A percentile compares a stretch with the other conserved stretches of the same genome.
phyloP scores from a whole-genome alignment of 2,888 invertebrate genomes.

The Trachelus iudaicus region DNA sequence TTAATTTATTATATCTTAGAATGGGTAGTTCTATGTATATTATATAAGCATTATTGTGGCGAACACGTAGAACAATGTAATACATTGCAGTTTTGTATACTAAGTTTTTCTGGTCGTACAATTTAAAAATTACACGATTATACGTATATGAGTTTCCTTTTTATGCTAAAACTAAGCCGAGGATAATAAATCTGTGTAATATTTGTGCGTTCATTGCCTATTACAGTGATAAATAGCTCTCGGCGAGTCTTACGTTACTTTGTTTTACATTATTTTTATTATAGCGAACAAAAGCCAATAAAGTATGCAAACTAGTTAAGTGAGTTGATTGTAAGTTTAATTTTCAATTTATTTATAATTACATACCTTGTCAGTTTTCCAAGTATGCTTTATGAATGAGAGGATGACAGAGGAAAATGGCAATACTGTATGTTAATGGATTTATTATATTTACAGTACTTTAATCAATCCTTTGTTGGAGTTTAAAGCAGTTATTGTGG shows the following conservation, averaged over 20 bases:
- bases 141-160: conserved; percentile 17
- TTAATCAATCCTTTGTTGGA: background rate
- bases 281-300: conserved; percentile 12
- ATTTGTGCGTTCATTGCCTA: background rate
- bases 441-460: conserved; percentile 8
- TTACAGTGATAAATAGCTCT: background rate
- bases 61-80: conserved; percentile 14
- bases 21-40: conserved; percentile 29
- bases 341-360: background rate
- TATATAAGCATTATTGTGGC: conserved; percentile 27
- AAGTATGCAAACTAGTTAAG: conserved; percentile 42
- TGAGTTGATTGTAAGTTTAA: conserved; percentile 12
- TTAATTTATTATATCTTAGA: conserved; percentile 31
- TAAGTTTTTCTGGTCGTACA: background rate
- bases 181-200: background rate
- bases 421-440: conserved; percentile 10
- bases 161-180: background rate
- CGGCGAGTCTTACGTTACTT: background rate
- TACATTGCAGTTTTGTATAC: conserved; percentile 7
- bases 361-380: background rate
- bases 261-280: background rate
- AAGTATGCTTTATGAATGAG: background rate
- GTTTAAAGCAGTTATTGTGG: conserved; percentile 49
- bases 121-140: conserved; percentile 12
- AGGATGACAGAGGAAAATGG: background rate